A percentile compares a stretch with the other conserved stretches of the same genome.
phyloP scores from a whole-genome alignment of 2,797 vertebrate species.

The Pristis pectinata region DNA sequence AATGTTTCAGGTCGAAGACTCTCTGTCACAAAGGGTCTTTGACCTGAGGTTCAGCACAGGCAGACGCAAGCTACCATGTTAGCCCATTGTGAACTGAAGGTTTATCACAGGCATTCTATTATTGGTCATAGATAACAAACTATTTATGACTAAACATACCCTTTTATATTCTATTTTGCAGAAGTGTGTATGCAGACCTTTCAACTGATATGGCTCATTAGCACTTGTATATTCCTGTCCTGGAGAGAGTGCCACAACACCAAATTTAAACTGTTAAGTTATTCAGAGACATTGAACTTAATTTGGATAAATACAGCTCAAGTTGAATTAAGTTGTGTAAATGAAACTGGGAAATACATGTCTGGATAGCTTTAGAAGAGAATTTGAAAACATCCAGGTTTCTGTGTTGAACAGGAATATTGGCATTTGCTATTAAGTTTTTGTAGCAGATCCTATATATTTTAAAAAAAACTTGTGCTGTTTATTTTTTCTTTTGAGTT shows the following conservation, averaged over 20 bases:
- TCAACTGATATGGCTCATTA: background rate
- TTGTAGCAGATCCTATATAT: background rate
- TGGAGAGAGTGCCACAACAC: background rate
- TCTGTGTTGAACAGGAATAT: conserved; percentile 8
- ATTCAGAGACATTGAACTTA: background rate
- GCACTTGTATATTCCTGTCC: background rate
- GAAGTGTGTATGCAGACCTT: background rate
- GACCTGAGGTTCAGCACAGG: background rate
- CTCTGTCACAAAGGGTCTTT: too few relatives aligned
- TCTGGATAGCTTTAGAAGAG: background rate
- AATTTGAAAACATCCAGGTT: conserved; percentile 12
- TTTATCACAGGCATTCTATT: background rate
- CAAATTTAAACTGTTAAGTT: background rate
- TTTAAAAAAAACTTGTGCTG: conserved; percentile 7
- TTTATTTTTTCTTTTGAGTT: background rate
- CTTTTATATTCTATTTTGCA: conserved; percentile 1
- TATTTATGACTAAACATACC: background rate
- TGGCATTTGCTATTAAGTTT: conserved; percentile 11
- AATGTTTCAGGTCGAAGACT: too few relatives aligned
- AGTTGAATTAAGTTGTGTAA: background rate
- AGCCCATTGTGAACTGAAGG: background rate
- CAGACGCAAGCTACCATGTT: background rate
- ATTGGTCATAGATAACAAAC: background rate
- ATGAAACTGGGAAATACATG: background rate
- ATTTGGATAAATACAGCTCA: background rate